Evolutionary conservation across 2,113 vertebrate species (phyloP).

Genomic region (Thermophis baileyi): DNA sequence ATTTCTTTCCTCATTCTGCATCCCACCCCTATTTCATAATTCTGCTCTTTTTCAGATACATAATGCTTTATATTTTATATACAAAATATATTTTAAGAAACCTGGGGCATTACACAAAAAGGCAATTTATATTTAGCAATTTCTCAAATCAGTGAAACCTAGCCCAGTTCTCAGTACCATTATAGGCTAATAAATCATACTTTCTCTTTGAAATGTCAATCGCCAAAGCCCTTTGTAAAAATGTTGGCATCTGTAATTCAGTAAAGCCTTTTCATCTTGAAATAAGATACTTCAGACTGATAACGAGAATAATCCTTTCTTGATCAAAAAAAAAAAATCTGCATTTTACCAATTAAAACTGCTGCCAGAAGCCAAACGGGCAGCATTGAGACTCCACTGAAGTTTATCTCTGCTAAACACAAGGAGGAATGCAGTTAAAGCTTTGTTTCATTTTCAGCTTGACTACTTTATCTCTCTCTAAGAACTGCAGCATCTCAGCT

Average conservation of each 20-base stretch:
- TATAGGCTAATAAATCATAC: constrained; percentile 97
- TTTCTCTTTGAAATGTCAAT: constrained; percentile 94
- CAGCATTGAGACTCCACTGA: constrained; percentile 72
- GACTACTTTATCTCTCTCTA: constrained; percentile 71
- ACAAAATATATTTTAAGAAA: constrained; percentile 67
- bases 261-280: constrained; percentile 95
- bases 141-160: constrained; percentile 87
- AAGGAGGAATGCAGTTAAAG: constrained; percentile 73
- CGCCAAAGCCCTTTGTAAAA: constrained; percentile 84
- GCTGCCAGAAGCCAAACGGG: constrained; percentile 84
- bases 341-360: constrained; percentile 99
- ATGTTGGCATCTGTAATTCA: constrained; percentile 93
- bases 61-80: constrained; percentile 50
- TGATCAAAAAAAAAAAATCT: constrained; percentile 95
- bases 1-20: constrained; percentile 9
- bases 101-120: constrained; percentile 68
- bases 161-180: constrained; percentile 84
- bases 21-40: background rate
- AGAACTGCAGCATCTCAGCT: constrained; percentile 68
- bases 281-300: constrained; percentile 95
- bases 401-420: constrained; percentile 91
- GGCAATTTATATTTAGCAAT: constrained; percentile 85
- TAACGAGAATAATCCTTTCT: constrained; percentile 94
- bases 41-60: constrained; percentile 33
- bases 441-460: constrained; percentile 74